A percentile compares a stretch with the other conserved stretches of the same genome.
Conservation (phyloP, 1,140 invertebrate species). For the Cydia pomonella region DNA sequence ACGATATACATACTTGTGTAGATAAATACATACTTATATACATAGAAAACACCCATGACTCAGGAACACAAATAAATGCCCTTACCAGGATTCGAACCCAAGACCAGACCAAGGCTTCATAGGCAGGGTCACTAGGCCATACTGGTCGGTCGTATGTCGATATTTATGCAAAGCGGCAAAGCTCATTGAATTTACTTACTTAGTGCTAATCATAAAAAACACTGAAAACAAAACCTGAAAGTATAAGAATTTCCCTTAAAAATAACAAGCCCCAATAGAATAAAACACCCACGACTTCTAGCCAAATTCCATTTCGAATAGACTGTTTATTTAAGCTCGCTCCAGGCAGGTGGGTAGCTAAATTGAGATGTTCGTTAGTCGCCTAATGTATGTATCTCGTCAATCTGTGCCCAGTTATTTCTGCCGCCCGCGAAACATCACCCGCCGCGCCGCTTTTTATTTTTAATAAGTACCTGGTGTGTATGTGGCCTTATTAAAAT, state of each 20-base stretch:
- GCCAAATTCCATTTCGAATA: slow-evolving; percentile 37
- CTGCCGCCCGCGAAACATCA: slow-evolving; percentile 48
- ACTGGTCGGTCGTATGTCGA: no score
- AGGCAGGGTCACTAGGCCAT: no score
- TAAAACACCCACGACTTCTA: slow-evolving; percentile 35
- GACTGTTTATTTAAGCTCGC: slow-evolving; percentile 39
- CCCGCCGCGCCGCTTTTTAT: slow-evolving; percentile 33
- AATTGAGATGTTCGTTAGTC: slow-evolving; percentile 59
- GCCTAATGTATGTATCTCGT: slow-evolving; percentile 55
- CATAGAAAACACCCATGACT: no score
- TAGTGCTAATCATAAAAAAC: no score
- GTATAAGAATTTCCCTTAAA: slow-evolving; percentile 32
- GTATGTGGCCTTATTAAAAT: slow-evolving; percentile 14
- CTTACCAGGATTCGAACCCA: no score
- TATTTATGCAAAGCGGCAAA: no score
- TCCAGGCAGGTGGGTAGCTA: slow-evolving; percentile 49
- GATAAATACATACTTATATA: no score
- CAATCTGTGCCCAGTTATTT: slow-evolving; percentile 53
- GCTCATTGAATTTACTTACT: no score
- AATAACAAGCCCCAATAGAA: slow-evolving; percentile 41
- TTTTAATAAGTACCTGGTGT: slow-evolving; percentile 43
- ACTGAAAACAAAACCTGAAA: no score
- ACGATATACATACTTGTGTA: no score
- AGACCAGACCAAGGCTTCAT: no score
- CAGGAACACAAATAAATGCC: no score